Percentiles rank a stretch among this genome's conserved stretches.
These are phyloP conservation scores for Rhadina sibilatrix DNA, from an alignment of 2,113 vertebrate species.

Conservation along the genomic window DNA sequence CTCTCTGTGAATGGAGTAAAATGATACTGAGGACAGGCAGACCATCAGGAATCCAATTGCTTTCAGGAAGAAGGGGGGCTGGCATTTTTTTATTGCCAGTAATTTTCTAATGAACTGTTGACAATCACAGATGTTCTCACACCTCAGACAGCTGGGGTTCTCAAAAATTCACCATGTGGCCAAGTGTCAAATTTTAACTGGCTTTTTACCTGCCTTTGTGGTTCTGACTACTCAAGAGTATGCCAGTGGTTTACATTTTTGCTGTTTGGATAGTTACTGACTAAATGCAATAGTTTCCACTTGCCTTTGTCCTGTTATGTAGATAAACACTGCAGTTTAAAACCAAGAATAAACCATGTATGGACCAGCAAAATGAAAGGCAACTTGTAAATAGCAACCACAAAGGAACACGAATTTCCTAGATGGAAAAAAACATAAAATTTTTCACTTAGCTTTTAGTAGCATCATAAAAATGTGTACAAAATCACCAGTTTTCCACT, in stretches of 20 bases:
- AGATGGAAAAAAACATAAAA: neutral
- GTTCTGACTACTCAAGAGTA: neutral
- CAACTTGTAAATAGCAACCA: neutral
- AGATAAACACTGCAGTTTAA: neutral
- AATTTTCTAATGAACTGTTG: conserved; percentile 58
- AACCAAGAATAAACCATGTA: neutral
- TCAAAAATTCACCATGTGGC: conserved; percentile 40
- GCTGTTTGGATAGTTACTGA: neutral
- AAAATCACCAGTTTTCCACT: neutral
- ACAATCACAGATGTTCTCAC: conserved; percentile 60
- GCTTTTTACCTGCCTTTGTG: conserved; percentile 12
- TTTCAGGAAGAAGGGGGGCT: neutral
- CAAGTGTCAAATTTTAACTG: conserved; percentile 16
- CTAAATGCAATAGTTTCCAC: neutral
- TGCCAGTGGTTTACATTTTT: neutral
- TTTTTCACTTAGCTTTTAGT: neutral
- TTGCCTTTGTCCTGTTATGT: neutral
- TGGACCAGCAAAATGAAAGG: neutral
- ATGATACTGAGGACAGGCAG: neutral
- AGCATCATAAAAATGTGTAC: neutral
- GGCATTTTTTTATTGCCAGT: conserved; percentile 42
- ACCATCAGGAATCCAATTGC: neutral
- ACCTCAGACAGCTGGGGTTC: conserved; percentile 46
- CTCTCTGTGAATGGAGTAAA: conserved; percentile 12
- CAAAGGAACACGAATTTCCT: neutral